phyloP scores from a whole-genome alignment of 2,797 vertebrate genomes.

The Malacoraja senta region DNA sequence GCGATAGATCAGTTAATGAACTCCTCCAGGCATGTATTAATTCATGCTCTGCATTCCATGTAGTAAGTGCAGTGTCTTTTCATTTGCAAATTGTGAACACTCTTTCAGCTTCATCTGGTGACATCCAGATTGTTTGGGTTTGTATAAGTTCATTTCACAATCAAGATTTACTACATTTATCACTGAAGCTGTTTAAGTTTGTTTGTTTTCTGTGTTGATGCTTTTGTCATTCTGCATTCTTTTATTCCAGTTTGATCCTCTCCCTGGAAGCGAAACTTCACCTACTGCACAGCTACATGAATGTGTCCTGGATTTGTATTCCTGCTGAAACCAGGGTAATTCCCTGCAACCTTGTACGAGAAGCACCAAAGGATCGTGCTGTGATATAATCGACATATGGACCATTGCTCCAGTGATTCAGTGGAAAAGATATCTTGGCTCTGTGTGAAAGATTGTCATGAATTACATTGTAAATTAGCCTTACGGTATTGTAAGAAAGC shows the following conservation, averaged over 20 bases:
- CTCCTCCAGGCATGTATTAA: neutral
- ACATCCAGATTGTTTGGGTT: neutral
- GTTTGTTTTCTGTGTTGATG: neutral
- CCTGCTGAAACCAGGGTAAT: slow-evolving; percentile 92
- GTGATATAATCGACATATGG: neutral
- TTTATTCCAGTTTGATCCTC: slow-evolving; percentile 76
- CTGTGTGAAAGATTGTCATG: neutral
- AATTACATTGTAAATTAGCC: neutral
- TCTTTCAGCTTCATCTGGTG: neutral
- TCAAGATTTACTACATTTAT: neutral
- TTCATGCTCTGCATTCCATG: neutral
- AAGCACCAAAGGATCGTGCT: neutral
- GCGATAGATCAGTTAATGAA: neutral
- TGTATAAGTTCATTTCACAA: neutral
- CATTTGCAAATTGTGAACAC: neutral
- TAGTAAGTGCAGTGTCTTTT: neutral
- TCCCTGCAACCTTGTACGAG: neutral
- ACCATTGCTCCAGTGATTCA: neutral
- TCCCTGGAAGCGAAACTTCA: slow-evolving; percentile 97
- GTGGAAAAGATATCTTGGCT: neutral
- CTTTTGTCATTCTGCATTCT: slow-evolving; percentile 37
- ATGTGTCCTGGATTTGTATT: slow-evolving; percentile 98
- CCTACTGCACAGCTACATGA: slow-evolving; percentile 99
- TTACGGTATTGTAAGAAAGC: neutral
- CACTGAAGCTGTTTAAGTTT: neutral